Evolutionary conservation across 2,888 invertebrate genomes (phyloP).

Genomic region (Hypena proboscidalis): DNA sequence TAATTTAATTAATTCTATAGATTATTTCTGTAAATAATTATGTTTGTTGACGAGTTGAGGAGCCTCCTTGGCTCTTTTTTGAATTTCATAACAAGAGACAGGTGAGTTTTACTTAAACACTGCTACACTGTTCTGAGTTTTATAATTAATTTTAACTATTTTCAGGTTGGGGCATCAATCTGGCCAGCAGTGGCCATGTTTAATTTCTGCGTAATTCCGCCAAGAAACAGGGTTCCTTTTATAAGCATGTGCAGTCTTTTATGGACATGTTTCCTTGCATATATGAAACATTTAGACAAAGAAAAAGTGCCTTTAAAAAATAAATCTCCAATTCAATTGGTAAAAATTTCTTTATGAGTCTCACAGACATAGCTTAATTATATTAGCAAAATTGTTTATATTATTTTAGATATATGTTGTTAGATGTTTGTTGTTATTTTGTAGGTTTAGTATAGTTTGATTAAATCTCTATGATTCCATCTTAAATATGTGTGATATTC

Average conservation of each 20-base stretch:
- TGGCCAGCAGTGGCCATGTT: slow-evolving; percentile 91
- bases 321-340: slow-evolving; percentile 47
- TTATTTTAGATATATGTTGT: slow-evolving; percentile 4
- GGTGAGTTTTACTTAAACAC: too few species aligned
- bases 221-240: slow-evolving; percentile 91
- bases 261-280: slow-evolving; percentile 92
- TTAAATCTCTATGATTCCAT: slow-evolving; percentile 22
- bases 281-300: slow-evolving; percentile 89
- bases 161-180: slow-evolving; percentile 88
- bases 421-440: slow-evolving; percentile 19
- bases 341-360: slow-evolving; percentile 49
- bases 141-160: slow-evolving; percentile 22
- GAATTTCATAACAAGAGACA: too few species aligned
- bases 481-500: slow-evolving; percentile 39
- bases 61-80: too few species aligned
- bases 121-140: too few species aligned
- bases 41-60: too few species aligned
- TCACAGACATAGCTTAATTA: slow-evolving; percentile 10
- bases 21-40: too few species aligned
- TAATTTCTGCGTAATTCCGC: slow-evolving; percentile 89
- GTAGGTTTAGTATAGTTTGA: slow-evolving; percentile 21
- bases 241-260: slow-evolving; percentile 90
- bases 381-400: slow-evolving; percentile 17
- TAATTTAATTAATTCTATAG: too few species aligned
- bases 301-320: slow-evolving; percentile 54